A percentile compares a stretch with the other conserved stretches of the same genome.
Evolutionary conservation across 2,888 invertebrate genomes (phyloP).

Genomic region (Elegia similella): DNA sequence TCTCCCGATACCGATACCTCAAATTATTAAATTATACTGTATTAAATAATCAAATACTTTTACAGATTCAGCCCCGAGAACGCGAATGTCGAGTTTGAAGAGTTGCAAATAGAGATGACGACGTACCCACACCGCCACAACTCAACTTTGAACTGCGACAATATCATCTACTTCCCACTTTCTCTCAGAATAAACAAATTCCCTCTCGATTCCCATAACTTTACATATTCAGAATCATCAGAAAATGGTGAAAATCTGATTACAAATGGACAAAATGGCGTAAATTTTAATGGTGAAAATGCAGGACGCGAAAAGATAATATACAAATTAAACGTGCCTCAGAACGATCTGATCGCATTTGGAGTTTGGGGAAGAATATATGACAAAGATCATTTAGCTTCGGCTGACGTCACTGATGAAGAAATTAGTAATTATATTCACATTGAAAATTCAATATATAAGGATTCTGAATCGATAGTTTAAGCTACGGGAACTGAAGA

Average conservation of each 20-base stretch:
- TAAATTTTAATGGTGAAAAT: background rate
- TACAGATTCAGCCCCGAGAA: slow-evolving; percentile 67
- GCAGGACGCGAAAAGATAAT: slow-evolving; percentile 35
- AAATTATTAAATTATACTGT: too few relatives aligned
- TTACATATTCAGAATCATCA: slow-evolving; percentile 38
- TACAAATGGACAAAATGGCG: background rate
- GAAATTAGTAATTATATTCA: slow-evolving; percentile 3
- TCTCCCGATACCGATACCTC: too few relatives aligned
- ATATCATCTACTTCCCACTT: slow-evolving; percentile 72
- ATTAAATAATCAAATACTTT: slow-evolving; percentile 17
- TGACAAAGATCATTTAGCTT: slow-evolving; percentile 61
- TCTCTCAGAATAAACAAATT: slow-evolving; percentile 72
- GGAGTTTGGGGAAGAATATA: slow-evolving; percentile 72
- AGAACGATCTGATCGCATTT: slow-evolving; percentile 70
- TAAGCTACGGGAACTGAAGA: background rate
- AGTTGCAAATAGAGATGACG: slow-evolving; percentile 67
- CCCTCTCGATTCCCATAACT: slow-evolving; percentile 62
- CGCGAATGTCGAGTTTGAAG: slow-evolving; percentile 60
- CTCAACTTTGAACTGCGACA: slow-evolving; percentile 52
- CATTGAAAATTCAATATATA: slow-evolving; percentile 11
- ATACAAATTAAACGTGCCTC: slow-evolving; percentile 52
- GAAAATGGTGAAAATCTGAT: slow-evolving; percentile 15
- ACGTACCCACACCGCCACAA: slow-evolving; percentile 58
- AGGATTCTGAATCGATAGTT: background rate
- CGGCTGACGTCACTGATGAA: slow-evolving; percentile 5